Base-by-base conservation (phyloP, 92 coral and sea anemone genomes). In the Metridium senile region DNA sequence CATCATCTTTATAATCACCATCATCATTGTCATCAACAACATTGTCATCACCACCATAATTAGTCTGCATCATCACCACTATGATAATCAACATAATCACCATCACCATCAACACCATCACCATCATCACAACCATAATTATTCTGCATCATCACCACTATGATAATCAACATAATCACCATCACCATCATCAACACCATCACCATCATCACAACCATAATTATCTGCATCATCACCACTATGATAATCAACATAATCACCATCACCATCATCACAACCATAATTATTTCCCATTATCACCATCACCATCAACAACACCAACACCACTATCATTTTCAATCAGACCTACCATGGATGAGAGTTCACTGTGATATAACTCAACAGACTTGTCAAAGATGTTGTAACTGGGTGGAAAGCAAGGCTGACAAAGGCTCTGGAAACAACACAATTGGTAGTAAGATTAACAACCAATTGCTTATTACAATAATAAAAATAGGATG, bases 341-440 rank as follows among this genome's bases (percentile, higher is more conserved):
- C 6, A 39, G 9, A 46, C 89, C 76, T 74, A 89, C 98, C 97
- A 92, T 89, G 70, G 71, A 65, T 0, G 98, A 94, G 30, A 94
- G 56, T 2, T 83, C 93, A 63, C 79, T 83, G 89, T 94, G 97
- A 62, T 94, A 94, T 93, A 94, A 87, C 70, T 80, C 80, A 63
- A 92, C 90, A 23, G 61, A 84, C 16, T 84, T 87, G 76, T 94
- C 98, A 85, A 94, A 91, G 20, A 94, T 94, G 68, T 87, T 76
- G 77, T 91, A 94, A 68, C 77, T 79, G 45, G 91, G 93, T 66
- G 98, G 98, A 39, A 94, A 94, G 59, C 98, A 94, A 0, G 90
- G 94, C 71, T 89, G 94, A 46, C 97, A 89, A 7, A 93, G 85
- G 63, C 89, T 94, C 98, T 94, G 66, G 10, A 49, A 46, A 21